Evolutionary conservation across 2,888 invertebrate species (phyloP), one percentile per base, ranked within the genome.

Genomic region (Syritta pipiens): DNA sequence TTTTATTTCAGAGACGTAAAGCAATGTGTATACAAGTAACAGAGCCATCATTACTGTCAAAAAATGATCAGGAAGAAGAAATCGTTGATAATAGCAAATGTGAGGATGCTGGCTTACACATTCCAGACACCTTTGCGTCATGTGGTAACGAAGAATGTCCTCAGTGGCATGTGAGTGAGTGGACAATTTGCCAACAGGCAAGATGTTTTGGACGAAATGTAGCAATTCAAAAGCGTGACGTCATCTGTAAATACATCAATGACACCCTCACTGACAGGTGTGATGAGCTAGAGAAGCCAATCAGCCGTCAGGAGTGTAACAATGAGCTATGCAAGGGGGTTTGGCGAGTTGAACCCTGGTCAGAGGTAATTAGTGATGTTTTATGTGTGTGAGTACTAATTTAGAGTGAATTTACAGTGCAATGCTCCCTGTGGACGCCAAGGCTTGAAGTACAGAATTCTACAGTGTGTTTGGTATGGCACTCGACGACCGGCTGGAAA

Each of bases 271-370:
- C 83, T 67, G 76, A 82, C 32, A 81, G 71, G 69, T 98, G 97
- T 86, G 93, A 94, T 84, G 91, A 92, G 82, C 90, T 91, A 77
- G 91, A 92, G 26, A 92, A 92, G 84, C 98, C 98, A 0, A 91
- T 93, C 53, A 93, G 93, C 83, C 92, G 92, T 24, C 93, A 94
- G 85, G 94, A 96, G 85, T 97, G 97, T 85, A 92, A 92, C 84
- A 95, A 93, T 85, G 92, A 93, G 81, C 92, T 93, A n/a, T 98
- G 97, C 90, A 93, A 92, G 84, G 95, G 97, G 0, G 93, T 94
- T 53, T 99, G 98, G 98, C 92, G 94, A 75, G 94, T 95, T 3
- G 96, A 96, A 5, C 92, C 95, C 67, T 98, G 98, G 98, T 96
- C 96, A 35, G 94, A 95, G 93, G 97, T 97, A 89, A 89, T 87